A percentile compares a stretch with the other conserved stretches of the same genome.
phyloP scores from a whole-genome alignment of 35 echinoderm and acorn worm genomes.

The Heliocidaris erythrogramma region DNA sequence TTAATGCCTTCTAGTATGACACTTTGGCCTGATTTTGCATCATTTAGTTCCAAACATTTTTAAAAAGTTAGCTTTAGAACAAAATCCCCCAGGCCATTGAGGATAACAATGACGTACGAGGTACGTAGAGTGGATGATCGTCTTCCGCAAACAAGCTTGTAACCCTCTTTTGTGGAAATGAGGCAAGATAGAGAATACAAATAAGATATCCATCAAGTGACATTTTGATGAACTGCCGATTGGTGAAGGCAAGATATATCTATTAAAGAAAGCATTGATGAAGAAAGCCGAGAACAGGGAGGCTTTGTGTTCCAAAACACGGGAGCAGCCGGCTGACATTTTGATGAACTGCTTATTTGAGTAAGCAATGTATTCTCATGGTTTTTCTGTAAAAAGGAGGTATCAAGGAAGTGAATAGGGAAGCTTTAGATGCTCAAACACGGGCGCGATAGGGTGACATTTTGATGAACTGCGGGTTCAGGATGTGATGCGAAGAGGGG shows the following conservation, averaged over 20 bases:
- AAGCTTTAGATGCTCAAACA: not conserved
- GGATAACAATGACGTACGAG: not conserved
- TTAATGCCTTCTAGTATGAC: not conserved
- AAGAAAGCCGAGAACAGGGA: not conserved
- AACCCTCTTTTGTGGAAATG: not conserved
- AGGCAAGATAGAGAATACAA: not conserved
- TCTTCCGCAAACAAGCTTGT: not conserved
- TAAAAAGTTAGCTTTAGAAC: not conserved
- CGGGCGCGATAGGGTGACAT: not conserved
- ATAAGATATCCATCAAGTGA: conserved; percentile 1
- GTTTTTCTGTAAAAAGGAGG: not conserved
- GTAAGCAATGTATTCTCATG: not conserved
- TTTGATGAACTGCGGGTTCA: not conserved
- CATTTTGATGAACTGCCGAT: not conserved
- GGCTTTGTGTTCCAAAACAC: not conserved
- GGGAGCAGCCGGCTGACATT: not conserved
- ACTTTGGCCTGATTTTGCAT: not conserved
- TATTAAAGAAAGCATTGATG: conserved; percentile 3
- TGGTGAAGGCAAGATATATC: conserved; percentile 1
- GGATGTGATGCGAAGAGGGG: not conserved
- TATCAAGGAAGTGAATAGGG: not conserved
- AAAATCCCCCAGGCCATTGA: not conserved
- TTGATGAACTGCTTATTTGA: not conserved
- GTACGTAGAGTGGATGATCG: not conserved
- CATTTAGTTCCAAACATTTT: not conserved